Conservation (phyloP, 2,888 invertebrate genomes). For the Scelioninae gen. 2 region DNA sequence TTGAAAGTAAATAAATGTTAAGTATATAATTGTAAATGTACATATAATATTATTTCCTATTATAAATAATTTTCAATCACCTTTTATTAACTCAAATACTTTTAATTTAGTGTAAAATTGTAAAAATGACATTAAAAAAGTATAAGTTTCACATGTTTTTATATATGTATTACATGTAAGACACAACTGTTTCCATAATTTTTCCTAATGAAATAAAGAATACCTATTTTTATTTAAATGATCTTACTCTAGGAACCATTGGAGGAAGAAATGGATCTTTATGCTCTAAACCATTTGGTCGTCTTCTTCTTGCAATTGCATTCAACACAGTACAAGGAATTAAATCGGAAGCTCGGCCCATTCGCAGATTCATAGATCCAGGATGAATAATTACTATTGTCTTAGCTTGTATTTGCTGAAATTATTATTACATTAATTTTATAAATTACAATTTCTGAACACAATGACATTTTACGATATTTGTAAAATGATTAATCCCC, state of each 20-base stretch:
- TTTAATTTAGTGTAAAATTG: too few species aligned
- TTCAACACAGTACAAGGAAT: conserved; percentile 91
- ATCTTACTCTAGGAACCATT: conserved; percentile 77
- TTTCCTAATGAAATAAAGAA: too few species aligned
- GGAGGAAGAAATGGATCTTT: conserved; percentile 82
- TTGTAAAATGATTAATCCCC: neutral
- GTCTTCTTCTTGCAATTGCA: conserved; percentile 84
- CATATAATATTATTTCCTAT: too few species aligned
- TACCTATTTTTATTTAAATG: neutral
- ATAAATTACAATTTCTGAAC: neutral
- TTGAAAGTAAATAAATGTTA: too few species aligned
- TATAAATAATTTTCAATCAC: too few species aligned
- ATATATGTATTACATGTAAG: too few species aligned
- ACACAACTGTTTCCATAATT: too few species aligned
- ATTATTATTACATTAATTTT: conserved; percentile 7
- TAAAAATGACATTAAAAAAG: too few species aligned
- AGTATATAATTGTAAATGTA: too few species aligned
- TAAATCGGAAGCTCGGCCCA: conserved; percentile 93
- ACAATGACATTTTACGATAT: neutral
- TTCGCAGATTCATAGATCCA: conserved; percentile 91
- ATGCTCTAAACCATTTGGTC: conserved; percentile 76
- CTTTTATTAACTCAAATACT: too few species aligned
- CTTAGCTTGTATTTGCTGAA: conserved; percentile 84
- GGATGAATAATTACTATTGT: conserved; percentile 96
- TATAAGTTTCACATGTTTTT: too few species aligned